Evolutionary conservation across 2,888 invertebrate species (phyloP).

Genomic region (Hydraecia micacea): DNA sequence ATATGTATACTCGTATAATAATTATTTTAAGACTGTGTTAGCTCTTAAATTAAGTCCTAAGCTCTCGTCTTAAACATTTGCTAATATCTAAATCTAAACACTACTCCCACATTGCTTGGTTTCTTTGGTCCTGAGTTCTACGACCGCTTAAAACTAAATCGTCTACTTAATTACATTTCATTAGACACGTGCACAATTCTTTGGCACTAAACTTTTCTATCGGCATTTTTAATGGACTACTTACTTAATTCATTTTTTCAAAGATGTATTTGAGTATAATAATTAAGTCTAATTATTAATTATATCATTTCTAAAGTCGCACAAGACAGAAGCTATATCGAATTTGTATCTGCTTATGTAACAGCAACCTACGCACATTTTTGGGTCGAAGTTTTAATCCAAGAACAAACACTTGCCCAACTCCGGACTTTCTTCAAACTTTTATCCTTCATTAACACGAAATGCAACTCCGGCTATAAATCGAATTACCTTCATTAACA

Average conservation of each 20-base stretch:
- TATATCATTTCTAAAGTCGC: neutral
- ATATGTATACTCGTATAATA: neutral
- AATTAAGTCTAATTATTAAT: neutral
- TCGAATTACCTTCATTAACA: constrained; percentile 62
- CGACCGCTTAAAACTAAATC: constrained; percentile 31
- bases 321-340: neutral
- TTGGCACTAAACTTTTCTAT: constrained; percentile 8
- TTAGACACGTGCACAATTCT: constrained; percentile 27
- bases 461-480: constrained; percentile 50
- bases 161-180: constrained; percentile 46
- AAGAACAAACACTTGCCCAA: constrained; percentile 51
- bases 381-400: constrained; percentile 40
- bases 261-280: neutral
- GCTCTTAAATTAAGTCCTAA: neutral
- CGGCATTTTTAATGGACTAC: neutral
- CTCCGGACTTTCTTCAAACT: constrained; percentile 19
- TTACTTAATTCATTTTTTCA: neutral
- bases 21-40: neutral
- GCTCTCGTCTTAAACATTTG: neutral
- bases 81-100: constrained; percentile 29
- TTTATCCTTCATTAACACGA: constrained; percentile 55
- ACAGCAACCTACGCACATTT: constrained; percentile 41
- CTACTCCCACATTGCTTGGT: constrained; percentile 30
- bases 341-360: constrained; percentile 14
- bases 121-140: constrained; percentile 28